Base-by-base conservation (phyloP, 2,113 vertebrate genomes). In the Gulo gulo region DNA sequence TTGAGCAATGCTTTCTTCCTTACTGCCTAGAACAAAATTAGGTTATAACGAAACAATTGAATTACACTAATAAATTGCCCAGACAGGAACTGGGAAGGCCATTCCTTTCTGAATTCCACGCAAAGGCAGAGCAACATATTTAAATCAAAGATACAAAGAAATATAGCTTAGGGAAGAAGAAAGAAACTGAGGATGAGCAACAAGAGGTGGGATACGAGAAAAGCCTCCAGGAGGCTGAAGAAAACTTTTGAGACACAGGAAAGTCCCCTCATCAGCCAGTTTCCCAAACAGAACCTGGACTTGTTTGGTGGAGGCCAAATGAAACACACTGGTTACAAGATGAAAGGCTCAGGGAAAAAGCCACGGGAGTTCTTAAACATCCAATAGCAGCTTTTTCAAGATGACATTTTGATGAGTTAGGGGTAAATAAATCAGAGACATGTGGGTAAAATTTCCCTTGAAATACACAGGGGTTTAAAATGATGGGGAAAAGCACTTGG, bases 351-450 rank as follows among this genome's bases (percentile, higher is more conserved):
- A 52, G 39, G 52, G 21, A 73, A 47, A 92, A 95, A 47, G 24
- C 34, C 88, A 45, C 0, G 16, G 91, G 23, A 7, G 3, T 76
- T 86, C 63, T 95, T 80, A 86, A 89, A 80, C 73, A 76, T 78
- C 34, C 92, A 97, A 95, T 88, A 84, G 31, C 39, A 88, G 20
- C 45, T 86, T 91, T 93, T 80, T 57, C 65, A 95, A 90, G 78
- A 83, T 91, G 92, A 81, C n/a, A 89, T 95, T 97, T 96, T 94
- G 82, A 97, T 94, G 86, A 86, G 50, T 76, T 95, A 88, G 57
- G 71, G 78, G n/a, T 93, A 97, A 97, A 96, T 88, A 97, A 94
- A 87, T 91, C 85, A 97, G 74, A 91, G 52, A 67, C 79, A 69
- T 78, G 21, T 67, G 89, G 50, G 84, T 81, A 97, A 82, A 84